phyloP scores from a whole-genome alignment of 2,113 vertebrate genomes.

The Ailuropoda melanoleuca region DNA sequence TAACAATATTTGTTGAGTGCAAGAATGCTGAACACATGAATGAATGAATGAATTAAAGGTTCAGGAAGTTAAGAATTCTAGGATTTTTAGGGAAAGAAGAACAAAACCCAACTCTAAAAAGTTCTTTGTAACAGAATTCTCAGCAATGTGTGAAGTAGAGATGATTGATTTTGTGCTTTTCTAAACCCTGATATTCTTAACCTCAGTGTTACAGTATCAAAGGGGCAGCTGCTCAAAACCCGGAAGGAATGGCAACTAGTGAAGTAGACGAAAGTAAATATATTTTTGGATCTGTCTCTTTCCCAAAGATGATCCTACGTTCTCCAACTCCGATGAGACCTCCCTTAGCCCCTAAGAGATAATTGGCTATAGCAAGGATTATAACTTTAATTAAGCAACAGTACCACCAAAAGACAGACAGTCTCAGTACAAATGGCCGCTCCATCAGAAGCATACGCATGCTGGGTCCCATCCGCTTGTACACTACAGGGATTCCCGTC shows the following conservation, averaged over 20 bases:
- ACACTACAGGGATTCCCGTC: neutral
- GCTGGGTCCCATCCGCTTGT: neutral
- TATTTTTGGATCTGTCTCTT: neutral
- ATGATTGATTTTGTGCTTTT: neutral
- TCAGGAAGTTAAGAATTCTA: neutral
- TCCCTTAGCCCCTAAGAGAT: neutral
- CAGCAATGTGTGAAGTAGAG: neutral
- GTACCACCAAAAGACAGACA: neutral
- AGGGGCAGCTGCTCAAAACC: neutral
- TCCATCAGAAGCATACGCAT: neutral
- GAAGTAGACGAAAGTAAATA: neutral
- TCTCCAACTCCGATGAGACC: constrained; percentile 21
- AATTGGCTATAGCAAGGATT: neutral
- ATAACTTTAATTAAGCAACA: constrained; percentile 16
- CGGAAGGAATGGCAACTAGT: neutral
- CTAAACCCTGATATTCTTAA: neutral
- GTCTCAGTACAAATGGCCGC: neutral
- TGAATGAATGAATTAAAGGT: neutral
- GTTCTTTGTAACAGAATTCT: neutral
- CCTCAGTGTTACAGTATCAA: neutral
- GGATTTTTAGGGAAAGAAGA: neutral
- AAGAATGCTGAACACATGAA: neutral
- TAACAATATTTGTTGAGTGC: neutral
- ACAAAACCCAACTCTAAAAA: neutral
- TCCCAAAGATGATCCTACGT: neutral